A percentile compares a stretch with the other conserved stretches of the same genome.
Conservation (phyloP, 2,113 vertebrate species). For the Phylloscopus trochiloides region DNA sequence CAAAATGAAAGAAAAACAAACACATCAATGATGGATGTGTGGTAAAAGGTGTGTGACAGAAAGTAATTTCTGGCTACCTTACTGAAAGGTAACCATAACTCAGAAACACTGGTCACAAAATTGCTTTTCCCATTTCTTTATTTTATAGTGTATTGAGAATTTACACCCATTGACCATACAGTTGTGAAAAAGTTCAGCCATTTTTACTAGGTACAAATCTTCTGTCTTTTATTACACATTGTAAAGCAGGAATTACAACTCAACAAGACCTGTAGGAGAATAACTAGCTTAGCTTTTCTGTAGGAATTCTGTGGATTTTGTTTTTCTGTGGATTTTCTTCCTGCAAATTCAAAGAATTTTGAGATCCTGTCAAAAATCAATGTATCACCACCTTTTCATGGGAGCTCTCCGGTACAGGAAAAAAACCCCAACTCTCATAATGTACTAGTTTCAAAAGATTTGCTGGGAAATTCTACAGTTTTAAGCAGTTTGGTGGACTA, state of each 20-base stretch:
- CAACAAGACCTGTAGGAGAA: background rate
- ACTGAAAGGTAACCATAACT: background rate
- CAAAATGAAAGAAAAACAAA: background rate
- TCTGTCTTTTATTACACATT: background rate
- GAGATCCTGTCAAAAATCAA: background rate
- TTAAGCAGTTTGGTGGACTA: background rate
- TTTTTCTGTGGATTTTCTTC: background rate
- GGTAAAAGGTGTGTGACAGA: background rate
- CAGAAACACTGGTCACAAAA: background rate
- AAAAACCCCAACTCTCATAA: background rate
- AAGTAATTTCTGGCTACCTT: background rate
- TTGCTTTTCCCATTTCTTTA: background rate
- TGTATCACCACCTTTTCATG: background rate
- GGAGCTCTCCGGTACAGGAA: background rate
- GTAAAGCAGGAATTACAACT: background rate
- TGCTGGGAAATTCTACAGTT: background rate
- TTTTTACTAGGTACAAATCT: background rate
- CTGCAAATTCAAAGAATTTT: background rate
- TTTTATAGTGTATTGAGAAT: background rate
- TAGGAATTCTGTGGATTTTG: background rate
- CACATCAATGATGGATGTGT: background rate
- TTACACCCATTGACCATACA: background rate
- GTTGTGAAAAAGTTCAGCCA: background rate
- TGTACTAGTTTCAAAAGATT: background rate
- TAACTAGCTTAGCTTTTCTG: background rate